Evolutionary conservation across 1,140 invertebrate genomes (phyloP).

Genomic region (Eurytemora carolleeae): DNA sequence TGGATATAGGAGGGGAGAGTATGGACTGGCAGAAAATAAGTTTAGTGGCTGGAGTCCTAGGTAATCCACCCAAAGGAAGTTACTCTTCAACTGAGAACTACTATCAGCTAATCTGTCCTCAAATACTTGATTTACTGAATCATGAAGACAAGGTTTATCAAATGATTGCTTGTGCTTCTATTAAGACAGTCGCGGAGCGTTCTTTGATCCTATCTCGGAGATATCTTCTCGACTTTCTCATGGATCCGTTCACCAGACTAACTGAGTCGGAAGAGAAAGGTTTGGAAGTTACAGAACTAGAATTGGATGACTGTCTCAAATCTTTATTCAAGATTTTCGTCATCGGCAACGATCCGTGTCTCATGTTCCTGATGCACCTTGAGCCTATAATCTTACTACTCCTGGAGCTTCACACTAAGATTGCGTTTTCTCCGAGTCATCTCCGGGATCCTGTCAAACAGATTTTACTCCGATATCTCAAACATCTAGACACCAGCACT

Average conservation of each 20-base stretch:
- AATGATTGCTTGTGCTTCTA: conserved; percentile 7
- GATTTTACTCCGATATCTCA: conserved; percentile 4
- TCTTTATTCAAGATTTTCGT: conserved; percentile 8
- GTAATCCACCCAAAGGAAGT: background rate
- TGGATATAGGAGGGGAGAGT: conserved; percentile 3
- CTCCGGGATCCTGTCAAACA: conserved; percentile 8
- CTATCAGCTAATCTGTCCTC: conserved; percentile 10
- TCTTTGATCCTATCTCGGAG: conserved; percentile 11
- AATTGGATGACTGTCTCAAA: background rate
- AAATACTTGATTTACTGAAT: conserved; percentile 8
- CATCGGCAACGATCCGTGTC: conserved; percentile 1
- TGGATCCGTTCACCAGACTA: conserved; percentile 2
- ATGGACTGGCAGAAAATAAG: background rate
- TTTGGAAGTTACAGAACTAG: background rate
- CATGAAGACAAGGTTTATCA: conserved; percentile 1
- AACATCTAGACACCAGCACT: background rate
- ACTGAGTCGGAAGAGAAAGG: background rate
- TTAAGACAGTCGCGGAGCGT: conserved; percentile 3
- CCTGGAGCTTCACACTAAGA: conserved; percentile 1
- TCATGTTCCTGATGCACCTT: conserved; percentile 2
- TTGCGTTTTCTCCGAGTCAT: background rate
- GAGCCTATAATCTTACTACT: conserved; percentile 6
- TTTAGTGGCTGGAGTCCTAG: conserved; percentile 8
- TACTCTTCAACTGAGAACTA: conserved; percentile 4
- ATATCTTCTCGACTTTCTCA: conserved; percentile 1